Evolutionary conservation across 1,140 invertebrate genomes (phyloP), one percentile per base, ranked within the genome.

Genomic region (Bombus pyrosoma): DNA sequence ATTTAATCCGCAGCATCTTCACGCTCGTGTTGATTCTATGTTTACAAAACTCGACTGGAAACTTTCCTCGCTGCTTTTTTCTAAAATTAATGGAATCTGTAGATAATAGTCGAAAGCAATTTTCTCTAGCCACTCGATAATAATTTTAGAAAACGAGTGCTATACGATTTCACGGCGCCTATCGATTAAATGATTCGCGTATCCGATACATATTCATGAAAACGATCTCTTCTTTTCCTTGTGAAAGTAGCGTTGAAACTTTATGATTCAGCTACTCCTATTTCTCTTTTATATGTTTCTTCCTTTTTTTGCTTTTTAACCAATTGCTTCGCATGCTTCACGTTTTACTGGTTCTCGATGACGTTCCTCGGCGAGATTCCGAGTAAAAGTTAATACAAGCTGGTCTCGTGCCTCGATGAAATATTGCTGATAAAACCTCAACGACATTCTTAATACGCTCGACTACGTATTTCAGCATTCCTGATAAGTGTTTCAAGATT

Each of bases 161-260:
- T 53, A 5, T 25, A 47, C 72, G 13, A 74, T 74, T 81, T 81
- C 69, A 34, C 69, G 18, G 6, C 64, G 25, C 6, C 1, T 4
- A 32, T 13, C 39, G 6, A 32, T 43, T 25, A 37, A 37, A 72
- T 15, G 22, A 81, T 72, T 41, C 39, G 34, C 47, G 10, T 32
- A 41, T 47, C 18, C 34, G n/a, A 64, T 64, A n/a, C 22, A 82
- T 82, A 75, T 82, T 75, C 57, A 64, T 39, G 53, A n/a, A 28
- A 43, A 37, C 15, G 32, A 74, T 64, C 37, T 53, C 28, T 74
- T 37, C n/a, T 53, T 82, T 75, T 37, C 41, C 72, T 64, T 57
- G 80, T 75, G 71, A 82, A 82, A 82, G 71, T 15, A 75, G 8
- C 71, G n/a, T 82, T 15, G 32, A 34, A 64, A 41, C 53, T 25